These are phyloP conservation scores for Sinopyrophorus schimmeli DNA, from an alignment of 2,888 invertebrate species.

Conservation along the genomic window DNA sequence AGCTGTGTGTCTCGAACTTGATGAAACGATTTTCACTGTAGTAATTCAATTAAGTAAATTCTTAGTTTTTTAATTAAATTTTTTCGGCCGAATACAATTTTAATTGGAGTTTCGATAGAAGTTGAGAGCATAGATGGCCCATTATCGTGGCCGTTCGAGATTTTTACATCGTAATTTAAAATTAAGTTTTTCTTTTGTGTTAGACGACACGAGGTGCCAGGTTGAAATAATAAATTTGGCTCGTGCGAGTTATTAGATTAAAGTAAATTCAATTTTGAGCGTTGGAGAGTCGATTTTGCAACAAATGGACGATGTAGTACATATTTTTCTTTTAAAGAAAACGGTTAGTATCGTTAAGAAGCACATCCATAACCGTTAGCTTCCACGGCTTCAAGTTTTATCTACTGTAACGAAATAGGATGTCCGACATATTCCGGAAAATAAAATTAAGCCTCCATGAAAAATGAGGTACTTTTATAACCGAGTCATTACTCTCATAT, in stretches of 20 bases:
- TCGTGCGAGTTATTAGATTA: background rate
- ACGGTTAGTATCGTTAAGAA: constrained; percentile 31
- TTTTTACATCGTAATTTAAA: no score
- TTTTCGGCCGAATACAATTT: no score
- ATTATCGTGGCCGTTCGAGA: no score
- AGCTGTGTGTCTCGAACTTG: no score
- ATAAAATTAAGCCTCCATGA: constrained; percentile 47
- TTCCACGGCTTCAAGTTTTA: constrained; percentile 41
- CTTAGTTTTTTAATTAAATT: no score
- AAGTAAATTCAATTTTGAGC: constrained; percentile 11
- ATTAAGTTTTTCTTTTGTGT: no score
- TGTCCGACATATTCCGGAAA: constrained; percentile 47
- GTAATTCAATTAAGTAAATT: no score
- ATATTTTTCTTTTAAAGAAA: constrained; percentile 27
- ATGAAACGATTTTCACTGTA: no score
- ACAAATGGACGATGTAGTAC: constrained; percentile 17
- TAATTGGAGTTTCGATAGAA: no score
- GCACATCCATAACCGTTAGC: constrained; percentile 41
- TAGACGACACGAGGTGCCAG: no score
- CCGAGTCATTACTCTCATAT: constrained; percentile 42
- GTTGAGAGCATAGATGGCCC: no score
- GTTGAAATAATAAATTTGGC: no score
- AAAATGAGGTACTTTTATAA: constrained; percentile 45
- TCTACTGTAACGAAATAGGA: constrained; percentile 47
- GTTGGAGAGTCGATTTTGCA: constrained; percentile 9